These are phyloP conservation scores for Drosophila stalkeri DNA, from an alignment of 2,888 invertebrate genomes.

Conservation along the genomic window DNA sequence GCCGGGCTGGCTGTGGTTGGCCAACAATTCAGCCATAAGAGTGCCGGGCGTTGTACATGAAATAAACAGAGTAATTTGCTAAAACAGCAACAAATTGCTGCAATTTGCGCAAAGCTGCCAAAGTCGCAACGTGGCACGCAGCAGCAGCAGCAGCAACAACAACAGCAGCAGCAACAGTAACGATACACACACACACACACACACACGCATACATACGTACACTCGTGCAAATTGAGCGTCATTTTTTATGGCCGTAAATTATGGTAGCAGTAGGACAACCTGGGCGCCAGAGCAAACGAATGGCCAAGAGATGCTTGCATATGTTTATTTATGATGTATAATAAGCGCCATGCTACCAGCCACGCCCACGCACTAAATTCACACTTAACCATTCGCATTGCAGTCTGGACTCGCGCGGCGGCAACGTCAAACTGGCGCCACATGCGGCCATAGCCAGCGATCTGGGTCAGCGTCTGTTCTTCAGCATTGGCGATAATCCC, in stretches of 20 bases:
- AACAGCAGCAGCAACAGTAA: conserved; percentile 13
- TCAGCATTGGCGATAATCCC: conserved; percentile 90
- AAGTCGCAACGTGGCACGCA: conserved; percentile 62
- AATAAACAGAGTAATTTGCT: conserved; percentile 82
- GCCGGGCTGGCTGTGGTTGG: conserved; percentile 5
- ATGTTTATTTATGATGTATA: conserved; percentile 79
- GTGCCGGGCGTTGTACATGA: conserved; percentile 51
- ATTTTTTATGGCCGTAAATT: conserved; percentile 77
- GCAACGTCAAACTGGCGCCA: conserved; percentile 88
- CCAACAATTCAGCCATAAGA: conserved; percentile 26
- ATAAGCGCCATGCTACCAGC: conserved; percentile 59
- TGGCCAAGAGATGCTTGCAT: conserved; percentile 67
- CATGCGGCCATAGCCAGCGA: conserved; percentile 93
- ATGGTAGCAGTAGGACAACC: conserved; percentile 58
- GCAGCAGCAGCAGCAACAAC: conserved; percentile 29
- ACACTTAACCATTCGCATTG: conserved; percentile 48
- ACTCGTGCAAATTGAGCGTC: conserved; percentile 67
- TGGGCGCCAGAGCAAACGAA: conserved; percentile 58
- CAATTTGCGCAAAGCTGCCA: conserved; percentile 76
- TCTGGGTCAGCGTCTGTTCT: conserved; percentile 91
- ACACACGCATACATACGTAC: conserved; percentile 6
- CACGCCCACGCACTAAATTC: conserved; percentile 67
- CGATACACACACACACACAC: conserved; percentile 4
- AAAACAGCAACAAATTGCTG: conserved; percentile 82
- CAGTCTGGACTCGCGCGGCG: conserved; percentile 92